Percentiles rank a stretch among this genome's conserved stretches.
phyloP scores from a whole-genome alignment of 2,113 vertebrate genomes.

The Calidris pugnax region DNA sequence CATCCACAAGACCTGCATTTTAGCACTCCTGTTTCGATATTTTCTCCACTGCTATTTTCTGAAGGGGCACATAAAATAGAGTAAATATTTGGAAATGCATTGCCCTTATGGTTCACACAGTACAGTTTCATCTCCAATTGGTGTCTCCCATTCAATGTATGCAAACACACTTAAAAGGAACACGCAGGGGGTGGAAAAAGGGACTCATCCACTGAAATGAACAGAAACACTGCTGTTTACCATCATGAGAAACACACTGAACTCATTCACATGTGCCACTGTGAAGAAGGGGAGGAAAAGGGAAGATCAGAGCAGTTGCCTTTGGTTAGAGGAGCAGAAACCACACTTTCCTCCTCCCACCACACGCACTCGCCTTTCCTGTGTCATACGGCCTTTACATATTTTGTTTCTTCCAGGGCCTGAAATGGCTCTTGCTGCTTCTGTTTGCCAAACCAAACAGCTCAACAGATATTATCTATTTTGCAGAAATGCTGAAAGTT shows the following conservation, averaged over 20 bases:
- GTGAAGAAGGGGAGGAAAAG: not conserved
- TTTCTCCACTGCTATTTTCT: not conserved
- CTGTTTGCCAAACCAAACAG: not conserved
- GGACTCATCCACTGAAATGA: not conserved
- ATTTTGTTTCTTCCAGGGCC: not conserved
- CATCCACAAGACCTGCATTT: not conserved
- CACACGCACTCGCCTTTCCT: not conserved
- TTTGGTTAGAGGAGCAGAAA: not conserved
- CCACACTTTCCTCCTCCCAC: not conserved
- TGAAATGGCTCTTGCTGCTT: not conserved
- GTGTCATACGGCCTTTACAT: not conserved
- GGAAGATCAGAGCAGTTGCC: not conserved
- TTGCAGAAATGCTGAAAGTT: not conserved
- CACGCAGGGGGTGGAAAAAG: fast-evolving
- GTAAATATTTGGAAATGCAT: not conserved
- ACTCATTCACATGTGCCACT: fast-evolving
- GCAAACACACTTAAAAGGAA: not conserved
- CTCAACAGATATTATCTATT: not conserved
- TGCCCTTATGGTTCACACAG: not conserved
- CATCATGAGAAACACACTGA: not conserved
- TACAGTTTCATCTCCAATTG: not conserved
- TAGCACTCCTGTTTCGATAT: not conserved
- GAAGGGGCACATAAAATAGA: not conserved
- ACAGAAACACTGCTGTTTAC: not conserved
- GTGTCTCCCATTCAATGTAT: not conserved